Conservation (phyloP, 2,113 vertebrate genomes). For the Istiophorus platypterus region DNA sequence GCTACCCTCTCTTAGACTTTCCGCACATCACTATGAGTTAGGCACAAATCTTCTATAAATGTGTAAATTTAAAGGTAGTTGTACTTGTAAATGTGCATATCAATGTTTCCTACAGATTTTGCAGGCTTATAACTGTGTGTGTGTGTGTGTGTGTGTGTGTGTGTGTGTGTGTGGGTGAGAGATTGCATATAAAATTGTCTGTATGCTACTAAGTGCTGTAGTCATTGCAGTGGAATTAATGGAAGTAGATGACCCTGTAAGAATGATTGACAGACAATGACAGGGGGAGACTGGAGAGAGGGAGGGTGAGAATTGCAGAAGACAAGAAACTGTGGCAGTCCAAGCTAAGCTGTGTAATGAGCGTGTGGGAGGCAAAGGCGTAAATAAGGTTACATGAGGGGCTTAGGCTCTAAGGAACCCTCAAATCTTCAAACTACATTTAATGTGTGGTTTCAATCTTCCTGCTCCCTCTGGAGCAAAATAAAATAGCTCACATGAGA, state of each 20-base stretch:
- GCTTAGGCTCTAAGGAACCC: slow-evolving; percentile 7
- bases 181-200: neutral
- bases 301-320: neutral
- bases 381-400: slow-evolving; percentile 1
- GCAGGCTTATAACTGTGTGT: neutral
- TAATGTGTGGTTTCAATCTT: neutral
- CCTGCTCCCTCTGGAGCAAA: neutral
- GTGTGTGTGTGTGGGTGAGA: no score
- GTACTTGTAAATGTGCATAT: neutral
- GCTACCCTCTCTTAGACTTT: neutral
- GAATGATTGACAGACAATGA: neutral
- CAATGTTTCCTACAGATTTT: neutral
- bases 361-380: slow-evolving; percentile 8
- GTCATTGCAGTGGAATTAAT: slow-evolving; percentile 24
- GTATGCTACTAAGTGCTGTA: neutral
- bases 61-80: neutral
- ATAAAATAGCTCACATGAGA: neutral
- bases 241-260: slow-evolving; percentile 19
- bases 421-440: neutral
- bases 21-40: neutral
- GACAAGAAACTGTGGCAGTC: neutral
- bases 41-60: neutral
- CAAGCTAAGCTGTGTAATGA: slow-evolving; percentile 14
- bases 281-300: neutral
- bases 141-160: no score